Conservation (phyloP, 2,113 vertebrate species). For the Cariama cristata region DNA sequence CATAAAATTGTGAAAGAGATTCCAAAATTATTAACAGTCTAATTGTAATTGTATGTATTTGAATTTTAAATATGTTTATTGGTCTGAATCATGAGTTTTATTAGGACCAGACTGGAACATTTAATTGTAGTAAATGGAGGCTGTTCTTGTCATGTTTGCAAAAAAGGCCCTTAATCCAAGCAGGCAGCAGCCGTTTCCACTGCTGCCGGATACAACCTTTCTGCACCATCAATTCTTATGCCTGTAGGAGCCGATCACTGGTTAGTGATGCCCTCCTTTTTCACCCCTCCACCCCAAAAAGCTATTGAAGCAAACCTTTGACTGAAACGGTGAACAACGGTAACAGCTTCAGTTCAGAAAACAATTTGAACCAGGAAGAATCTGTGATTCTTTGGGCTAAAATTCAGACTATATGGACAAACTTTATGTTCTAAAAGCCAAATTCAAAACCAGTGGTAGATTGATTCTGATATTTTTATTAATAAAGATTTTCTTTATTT, state of each 20-base stretch:
- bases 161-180: background rate
- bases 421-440: background rate
- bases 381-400: background rate
- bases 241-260: background rate
- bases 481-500: background rate
- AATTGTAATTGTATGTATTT: conserved; percentile 36
- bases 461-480: background rate
- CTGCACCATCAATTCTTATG: background rate
- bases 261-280: background rate
- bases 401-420: background rate
- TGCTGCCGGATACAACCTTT: background rate
- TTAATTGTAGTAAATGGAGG: conserved; percentile 12
- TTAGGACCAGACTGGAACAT: background rate
- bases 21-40: conserved; percentile 35
- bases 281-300: background rate
- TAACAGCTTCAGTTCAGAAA: background rate
- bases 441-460: background rate
- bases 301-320: background rate
- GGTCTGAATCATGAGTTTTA: conserved; percentile 41
- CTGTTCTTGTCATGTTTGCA: background rate
- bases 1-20: background rate
- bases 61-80: conserved; percentile 50
- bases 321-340: background rate
- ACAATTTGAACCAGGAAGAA: background rate
- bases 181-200: background rate